A percentile compares a stretch with the other conserved stretches of the same genome.
Evolutionary conservation across 2,797 vertebrate genomes (phyloP).

Genomic region (Cuculus canorus): DNA sequence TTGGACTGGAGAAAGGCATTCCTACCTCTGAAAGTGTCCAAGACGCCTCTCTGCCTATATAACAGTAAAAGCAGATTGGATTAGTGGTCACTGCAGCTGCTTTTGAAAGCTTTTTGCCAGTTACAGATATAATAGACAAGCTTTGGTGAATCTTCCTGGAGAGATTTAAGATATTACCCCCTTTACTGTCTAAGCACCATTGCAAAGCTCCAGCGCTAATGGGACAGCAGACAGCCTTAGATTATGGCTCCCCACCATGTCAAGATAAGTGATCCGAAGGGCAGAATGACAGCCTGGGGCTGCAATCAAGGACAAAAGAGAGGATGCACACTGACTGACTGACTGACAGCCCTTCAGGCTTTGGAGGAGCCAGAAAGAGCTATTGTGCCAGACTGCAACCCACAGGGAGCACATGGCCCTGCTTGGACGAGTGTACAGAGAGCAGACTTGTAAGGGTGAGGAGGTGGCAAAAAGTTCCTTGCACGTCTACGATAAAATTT

Average conservation of each 20-base stretch:
- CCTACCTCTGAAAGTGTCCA: neutral
- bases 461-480: neutral
- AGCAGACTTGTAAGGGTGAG: neutral
- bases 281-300: neutral
- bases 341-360: neutral
- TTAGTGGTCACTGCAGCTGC: neutral
- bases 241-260: neutral
- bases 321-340: neutral
- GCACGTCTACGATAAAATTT: neutral
- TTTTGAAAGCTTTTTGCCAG: neutral
- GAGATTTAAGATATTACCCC: neutral
- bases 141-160: neutral
- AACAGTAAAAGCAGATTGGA: neutral
- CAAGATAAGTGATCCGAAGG: neutral
- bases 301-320: neutral
- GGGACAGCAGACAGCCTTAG: neutral
- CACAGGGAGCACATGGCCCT: neutral
- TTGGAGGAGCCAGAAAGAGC: neutral
- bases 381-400: neutral
- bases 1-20: neutral
- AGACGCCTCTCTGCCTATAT: neutral
- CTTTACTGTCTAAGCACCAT: neutral
- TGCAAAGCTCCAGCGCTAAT: neutral
- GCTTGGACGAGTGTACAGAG: too few relatives aligned
- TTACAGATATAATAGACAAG: neutral